phyloP scores from a whole-genome alignment of 2,113 vertebrate genomes.

The Bagarius yarrelli region DNA sequence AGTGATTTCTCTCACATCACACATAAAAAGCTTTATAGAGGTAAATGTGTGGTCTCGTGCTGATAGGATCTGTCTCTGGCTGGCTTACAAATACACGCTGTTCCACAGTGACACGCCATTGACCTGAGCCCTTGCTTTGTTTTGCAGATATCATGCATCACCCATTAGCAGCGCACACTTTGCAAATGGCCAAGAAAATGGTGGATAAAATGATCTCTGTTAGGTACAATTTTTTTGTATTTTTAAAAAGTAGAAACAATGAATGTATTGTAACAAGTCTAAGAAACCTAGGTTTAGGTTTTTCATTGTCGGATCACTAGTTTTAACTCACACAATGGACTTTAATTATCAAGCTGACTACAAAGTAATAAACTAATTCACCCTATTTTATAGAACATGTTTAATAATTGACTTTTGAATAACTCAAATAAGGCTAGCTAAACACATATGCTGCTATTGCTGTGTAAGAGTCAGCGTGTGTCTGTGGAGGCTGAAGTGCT shows the following conservation, averaged over 20 bases:
- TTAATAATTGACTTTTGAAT: neutral
- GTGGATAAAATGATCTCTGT: conserved; percentile 84
- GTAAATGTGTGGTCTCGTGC: conserved; percentile 57
- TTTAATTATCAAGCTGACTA: neutral
- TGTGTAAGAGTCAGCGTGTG: neutral
- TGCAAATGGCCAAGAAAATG: conserved; percentile 79
- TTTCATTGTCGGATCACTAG: neutral
- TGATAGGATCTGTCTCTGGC: too few relatives aligned
- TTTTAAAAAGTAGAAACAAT: neutral
- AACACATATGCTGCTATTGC: neutral
- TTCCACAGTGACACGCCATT: neutral
- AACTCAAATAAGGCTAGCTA: neutral
- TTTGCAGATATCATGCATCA: conserved; percentile 77
- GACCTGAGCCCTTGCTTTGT: conserved; percentile 12
- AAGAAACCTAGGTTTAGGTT: neutral
- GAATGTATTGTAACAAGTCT: neutral
- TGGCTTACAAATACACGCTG: neutral
- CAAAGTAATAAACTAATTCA: neutral
- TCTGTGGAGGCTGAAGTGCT: neutral
- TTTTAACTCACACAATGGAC: neutral
- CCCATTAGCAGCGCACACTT: conserved; percentile 76
- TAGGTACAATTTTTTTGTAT: conserved; percentile 66
- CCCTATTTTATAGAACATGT: neutral
- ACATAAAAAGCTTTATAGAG: conserved; percentile 81
- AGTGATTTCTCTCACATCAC: conserved; percentile 71